These are phyloP conservation scores for Drosophila insularis DNA, from an alignment of 1,140 invertebrate genomes.

Conservation along the genomic window DNA sequence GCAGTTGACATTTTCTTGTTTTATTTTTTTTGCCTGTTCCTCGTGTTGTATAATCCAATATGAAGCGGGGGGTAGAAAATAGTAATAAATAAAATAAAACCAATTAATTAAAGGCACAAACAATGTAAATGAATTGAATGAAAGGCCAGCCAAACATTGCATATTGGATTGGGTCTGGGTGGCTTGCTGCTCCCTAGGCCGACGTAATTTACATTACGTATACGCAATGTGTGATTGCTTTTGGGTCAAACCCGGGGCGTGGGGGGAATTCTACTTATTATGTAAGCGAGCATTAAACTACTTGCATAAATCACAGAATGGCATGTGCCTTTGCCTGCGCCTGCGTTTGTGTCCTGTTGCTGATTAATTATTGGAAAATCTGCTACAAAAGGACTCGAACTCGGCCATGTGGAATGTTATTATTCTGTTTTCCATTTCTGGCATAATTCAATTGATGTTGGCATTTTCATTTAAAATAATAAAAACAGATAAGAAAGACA, in stretches of 20 bases:
- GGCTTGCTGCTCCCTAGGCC: constrained; percentile 10
- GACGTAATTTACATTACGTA: constrained; percentile 55
- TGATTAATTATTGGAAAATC: constrained; percentile 74
- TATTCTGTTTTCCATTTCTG: constrained; percentile 47
- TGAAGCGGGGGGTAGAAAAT: background rate
- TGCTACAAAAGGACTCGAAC: constrained; percentile 39
- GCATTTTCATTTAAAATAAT: constrained; percentile 61
- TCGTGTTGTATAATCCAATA: constrained; percentile 20
- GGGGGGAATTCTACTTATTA: constrained; percentile 54
- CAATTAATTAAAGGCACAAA: constrained; percentile 72
- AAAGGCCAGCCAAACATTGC: constrained; percentile 32
- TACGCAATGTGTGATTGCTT: constrained; percentile 39
- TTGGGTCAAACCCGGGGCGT: background rate
- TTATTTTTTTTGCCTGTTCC: constrained; percentile 3
- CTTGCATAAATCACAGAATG: constrained; percentile 72
- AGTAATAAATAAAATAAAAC: constrained; percentile 39
- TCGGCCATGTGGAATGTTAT: constrained; percentile 28
- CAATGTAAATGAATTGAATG: constrained; percentile 56
- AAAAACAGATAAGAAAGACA: constrained; percentile 1
- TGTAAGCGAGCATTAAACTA: constrained; percentile 71
- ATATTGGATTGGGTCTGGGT: constrained; percentile 21
- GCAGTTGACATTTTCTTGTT: constrained; percentile 11
- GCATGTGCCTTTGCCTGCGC: constrained; percentile 45
- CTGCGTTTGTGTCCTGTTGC: constrained; percentile 26
- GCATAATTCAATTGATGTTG: constrained; percentile 72